Evolutionary conservation across 2,113 vertebrate species (phyloP).

Genomic region (Ammospiza nelsoni): DNA sequence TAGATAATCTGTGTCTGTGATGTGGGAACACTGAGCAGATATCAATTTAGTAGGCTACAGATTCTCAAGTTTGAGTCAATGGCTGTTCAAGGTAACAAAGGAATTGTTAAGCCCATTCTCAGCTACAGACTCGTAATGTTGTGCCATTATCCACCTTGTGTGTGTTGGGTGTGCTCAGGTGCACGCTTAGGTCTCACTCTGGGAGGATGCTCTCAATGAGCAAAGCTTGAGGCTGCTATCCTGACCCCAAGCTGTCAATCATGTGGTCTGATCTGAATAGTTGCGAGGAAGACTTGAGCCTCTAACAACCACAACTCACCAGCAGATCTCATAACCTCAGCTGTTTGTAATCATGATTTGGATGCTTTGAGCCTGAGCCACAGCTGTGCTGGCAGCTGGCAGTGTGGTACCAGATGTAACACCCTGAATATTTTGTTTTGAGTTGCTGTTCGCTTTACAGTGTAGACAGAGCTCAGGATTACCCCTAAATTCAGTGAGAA

Average conservation of each 20-base stretch:
- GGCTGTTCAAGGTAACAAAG: neutral
- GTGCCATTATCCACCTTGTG: neutral
- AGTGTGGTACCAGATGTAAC: neutral
- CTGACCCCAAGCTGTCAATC: neutral
- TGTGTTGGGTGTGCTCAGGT: neutral
- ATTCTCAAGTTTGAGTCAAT: neutral
- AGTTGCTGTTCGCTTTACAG: neutral
- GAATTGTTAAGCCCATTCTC: neutral
- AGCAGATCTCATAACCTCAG: neutral
- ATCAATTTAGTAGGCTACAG: neutral
- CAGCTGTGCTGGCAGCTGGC: conserved; percentile 1
- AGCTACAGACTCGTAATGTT: neutral
- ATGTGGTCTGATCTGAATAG: neutral
- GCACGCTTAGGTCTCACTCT: neutral
- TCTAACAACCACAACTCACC: neutral
- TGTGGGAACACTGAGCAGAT: neutral
- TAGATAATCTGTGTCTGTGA: neutral
- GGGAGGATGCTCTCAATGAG: neutral
- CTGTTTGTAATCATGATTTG: neutral
- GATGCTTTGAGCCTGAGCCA: neutral
- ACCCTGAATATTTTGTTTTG: neutral
- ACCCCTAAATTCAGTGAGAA: neutral
- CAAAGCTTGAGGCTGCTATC: neutral
- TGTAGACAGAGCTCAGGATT: neutral
- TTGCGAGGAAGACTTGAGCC: neutral